Evolutionary conservation across 2,888 invertebrate species (phyloP).

Genomic region (Gastrophysa polygoni): DNA sequence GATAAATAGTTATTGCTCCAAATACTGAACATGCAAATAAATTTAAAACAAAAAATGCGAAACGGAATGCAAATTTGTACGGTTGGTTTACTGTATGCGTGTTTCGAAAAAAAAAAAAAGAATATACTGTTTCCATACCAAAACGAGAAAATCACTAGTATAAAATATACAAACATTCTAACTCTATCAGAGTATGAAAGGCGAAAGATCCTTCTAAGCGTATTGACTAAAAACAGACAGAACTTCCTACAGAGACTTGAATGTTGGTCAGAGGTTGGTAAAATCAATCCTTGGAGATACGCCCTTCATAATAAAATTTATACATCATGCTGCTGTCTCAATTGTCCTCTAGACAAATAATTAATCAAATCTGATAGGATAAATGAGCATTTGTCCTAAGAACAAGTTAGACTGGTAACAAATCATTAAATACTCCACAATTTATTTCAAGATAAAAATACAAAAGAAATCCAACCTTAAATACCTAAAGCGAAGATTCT

Average conservation of each 20-base stretch:
- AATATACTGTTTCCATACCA: constrained; percentile 40
- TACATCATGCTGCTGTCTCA: constrained; percentile 16
- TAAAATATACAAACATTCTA: constrained; percentile 39
- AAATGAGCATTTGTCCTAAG: constrained; percentile 6
- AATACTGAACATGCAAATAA: constrained; percentile 26
- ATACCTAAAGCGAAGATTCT: constrained; percentile 40
- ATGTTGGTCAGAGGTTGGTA: constrained; percentile 27
- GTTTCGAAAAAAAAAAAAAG: constrained; percentile 38
- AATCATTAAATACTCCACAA: constrained; percentile 34
- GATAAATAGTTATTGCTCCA: constrained; percentile 22
- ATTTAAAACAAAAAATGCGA: constrained; percentile 35
- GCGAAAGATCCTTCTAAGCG: constrained; percentile 36
- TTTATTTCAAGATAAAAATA: constrained; percentile 35
- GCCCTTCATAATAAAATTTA: constrained; percentile 23
- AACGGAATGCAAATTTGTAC: constrained; percentile 50
- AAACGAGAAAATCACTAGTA: constrained; percentile 33
- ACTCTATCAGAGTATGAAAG: constrained; percentile 35
- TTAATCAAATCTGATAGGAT: not conserved
- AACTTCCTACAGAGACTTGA: constrained; percentile 16
- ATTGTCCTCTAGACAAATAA: constrained; percentile 9
- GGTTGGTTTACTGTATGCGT: constrained; percentile 40
- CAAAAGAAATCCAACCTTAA: constrained; percentile 38
- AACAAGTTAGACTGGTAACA: constrained; percentile 30
- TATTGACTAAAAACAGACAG: constrained; percentile 28
- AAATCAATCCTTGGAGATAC: constrained; percentile 17